Percentiles rank a stretch among this genome's conserved stretches.
Conservation (phyloP, 2,797 vertebrate genomes). For the Adelosebastes latens region DNA sequence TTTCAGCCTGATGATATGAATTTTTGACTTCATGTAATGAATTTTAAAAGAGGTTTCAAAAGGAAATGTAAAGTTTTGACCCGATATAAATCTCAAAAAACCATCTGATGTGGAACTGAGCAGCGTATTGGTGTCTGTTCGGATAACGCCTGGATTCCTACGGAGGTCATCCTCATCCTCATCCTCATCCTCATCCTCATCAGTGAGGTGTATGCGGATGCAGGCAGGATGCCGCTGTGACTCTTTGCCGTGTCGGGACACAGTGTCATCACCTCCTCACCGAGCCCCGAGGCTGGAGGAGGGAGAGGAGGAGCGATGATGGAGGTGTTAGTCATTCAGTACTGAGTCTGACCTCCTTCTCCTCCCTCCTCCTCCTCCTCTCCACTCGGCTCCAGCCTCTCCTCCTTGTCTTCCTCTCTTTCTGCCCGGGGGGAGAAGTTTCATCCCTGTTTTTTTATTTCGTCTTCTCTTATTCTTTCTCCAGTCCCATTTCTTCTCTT, state of each 20-base stretch:
- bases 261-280: slow-evolving; percentile 64
- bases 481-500: neutral
- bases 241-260: slow-evolving; percentile 21
- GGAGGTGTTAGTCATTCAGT: slow-evolving; percentile 63
- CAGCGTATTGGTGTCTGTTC: slow-evolving; percentile 13
- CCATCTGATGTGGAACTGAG: neutral
- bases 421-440: slow-evolving; percentile 14
- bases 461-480: neutral
- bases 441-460: slow-evolving; percentile 1
- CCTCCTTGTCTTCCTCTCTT: neutral
- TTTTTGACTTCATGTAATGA: slow-evolving; percentile 26
- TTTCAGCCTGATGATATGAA: neutral
- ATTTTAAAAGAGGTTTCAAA: slow-evolving; percentile 9
- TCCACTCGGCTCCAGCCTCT: neutral
- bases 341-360: slow-evolving; percentile 39
- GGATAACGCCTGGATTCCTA: neutral
- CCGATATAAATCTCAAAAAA: neutral
- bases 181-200: neutral
- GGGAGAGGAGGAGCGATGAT: slow-evolving; percentile 24
- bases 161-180: neutral
- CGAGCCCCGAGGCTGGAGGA: slow-evolving; percentile 28
- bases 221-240: slow-evolving; percentile 31
- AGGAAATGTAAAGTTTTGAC: neutral
- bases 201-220: slow-evolving; percentile 22
- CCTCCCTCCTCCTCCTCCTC: slow-evolving; percentile 29